These are phyloP conservation scores for Calidris pygmaea DNA, from an alignment of 2,113 vertebrate species.

Conservation along the genomic window DNA sequence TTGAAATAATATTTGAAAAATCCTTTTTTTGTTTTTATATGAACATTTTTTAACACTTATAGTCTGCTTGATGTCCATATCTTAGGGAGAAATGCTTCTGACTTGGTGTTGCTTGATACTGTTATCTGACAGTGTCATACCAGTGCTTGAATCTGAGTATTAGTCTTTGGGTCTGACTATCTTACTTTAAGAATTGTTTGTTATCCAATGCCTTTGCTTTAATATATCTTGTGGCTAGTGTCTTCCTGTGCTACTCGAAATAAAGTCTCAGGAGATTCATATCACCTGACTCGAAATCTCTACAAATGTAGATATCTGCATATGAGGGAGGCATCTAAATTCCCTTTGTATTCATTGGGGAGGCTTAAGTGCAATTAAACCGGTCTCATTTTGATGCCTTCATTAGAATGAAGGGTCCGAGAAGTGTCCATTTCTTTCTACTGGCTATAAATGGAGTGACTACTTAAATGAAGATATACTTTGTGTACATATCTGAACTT, in stretches of 20 bases:
- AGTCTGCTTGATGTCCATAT: background rate
- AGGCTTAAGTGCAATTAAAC: background rate
- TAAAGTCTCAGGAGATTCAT: background rate
- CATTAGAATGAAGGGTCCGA: background rate
- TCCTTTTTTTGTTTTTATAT: background rate
- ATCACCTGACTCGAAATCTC: background rate
- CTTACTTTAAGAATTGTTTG: background rate
- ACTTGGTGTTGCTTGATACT: rapidly evolving
- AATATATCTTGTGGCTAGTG: background rate
- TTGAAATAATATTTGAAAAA: background rate
- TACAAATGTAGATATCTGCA: background rate
- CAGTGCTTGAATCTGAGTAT: background rate
- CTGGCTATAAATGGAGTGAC: background rate
- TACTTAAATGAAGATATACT: background rate
- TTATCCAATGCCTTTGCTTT: background rate
- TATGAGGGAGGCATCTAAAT: background rate
- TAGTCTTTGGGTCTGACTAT: background rate
- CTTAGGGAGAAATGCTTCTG: background rate
- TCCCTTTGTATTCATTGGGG: background rate
- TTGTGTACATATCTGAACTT: background rate
- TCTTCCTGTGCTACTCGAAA: background rate
- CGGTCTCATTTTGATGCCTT: background rate
- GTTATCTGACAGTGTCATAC: background rate
- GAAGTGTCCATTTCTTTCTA: background rate
- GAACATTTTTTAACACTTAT: background rate